These are phyloP conservation scores for Capitulum mitella DNA, from an alignment of 2,888 invertebrate species.

Conservation along the genomic window DNA sequence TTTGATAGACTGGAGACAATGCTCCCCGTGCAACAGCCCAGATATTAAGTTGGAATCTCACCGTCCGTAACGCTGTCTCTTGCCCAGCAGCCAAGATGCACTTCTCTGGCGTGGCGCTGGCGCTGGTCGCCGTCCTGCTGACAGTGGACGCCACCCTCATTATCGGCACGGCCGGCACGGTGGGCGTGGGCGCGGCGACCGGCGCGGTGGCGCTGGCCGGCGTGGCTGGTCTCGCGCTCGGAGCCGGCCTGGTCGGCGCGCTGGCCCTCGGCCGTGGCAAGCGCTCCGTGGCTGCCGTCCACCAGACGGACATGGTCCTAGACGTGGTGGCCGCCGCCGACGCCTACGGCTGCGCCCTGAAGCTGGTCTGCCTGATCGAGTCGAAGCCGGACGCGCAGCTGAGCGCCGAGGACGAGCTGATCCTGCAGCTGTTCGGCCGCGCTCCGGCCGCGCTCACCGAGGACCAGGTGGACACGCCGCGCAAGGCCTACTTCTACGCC, in stretches of 20 bases:
- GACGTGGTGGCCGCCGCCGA: conserved; percentile 15
- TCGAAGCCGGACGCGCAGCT: background rate
- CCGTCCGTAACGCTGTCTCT: background rate
- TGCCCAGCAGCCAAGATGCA: background rate
- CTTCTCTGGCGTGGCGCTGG: background rate
- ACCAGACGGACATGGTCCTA: background rate
- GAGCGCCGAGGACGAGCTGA: conserved; percentile 3
- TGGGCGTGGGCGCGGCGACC: background rate
- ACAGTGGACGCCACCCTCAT: conserved; percentile 9
- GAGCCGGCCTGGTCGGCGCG: background rate
- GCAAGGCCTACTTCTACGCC: conserved; percentile 18
- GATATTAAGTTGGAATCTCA: too few species aligned
- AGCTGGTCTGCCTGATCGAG: conserved; percentile 17
- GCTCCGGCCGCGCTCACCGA: background rate
- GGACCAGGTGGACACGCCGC: background rate
- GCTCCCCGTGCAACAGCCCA: too few species aligned
- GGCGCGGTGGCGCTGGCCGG: conserved; percentile 10
- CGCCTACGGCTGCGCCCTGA: conserved; percentile 20
- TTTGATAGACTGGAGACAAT: too few species aligned
- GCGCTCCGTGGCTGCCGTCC: background rate
- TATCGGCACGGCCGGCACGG: conserved; percentile 3
- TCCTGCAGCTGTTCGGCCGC: background rate
- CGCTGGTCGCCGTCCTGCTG: background rate
- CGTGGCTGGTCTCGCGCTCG: background rate
- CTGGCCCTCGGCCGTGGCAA: background rate